phyloP scores from a whole-genome alignment of 2,888 invertebrate genomes.

The Drosophila anceps region DNA sequence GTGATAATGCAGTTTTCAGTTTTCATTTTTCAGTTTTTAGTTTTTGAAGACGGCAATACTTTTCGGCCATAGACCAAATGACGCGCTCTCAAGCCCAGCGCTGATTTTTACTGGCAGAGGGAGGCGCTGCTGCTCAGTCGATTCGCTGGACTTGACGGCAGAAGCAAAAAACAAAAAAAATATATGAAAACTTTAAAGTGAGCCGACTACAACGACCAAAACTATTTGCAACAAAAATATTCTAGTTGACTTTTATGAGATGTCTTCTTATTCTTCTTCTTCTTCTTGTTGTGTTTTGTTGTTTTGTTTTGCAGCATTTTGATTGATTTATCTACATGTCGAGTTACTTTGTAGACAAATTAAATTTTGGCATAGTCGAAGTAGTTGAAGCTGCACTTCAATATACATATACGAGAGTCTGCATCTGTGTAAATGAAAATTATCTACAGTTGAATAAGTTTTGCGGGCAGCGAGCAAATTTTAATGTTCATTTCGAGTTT shows the following conservation, averaged over 20 bases:
- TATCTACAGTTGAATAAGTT: constrained; percentile 82
- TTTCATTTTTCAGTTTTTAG: constrained; percentile 8
- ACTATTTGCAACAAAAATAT: constrained; percentile 32
- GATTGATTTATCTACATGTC: constrained; percentile 75
- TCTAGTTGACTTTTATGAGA: constrained; percentile 52
- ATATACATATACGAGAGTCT: constrained; percentile 4
- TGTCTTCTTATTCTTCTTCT: constrained; percentile 6
- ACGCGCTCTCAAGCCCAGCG: constrained; percentile 42
- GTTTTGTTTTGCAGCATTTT: constrained; percentile 54
- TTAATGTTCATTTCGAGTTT: constrained; percentile 71
- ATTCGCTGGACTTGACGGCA: constrained; percentile 54
- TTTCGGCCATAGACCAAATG: constrained; percentile 59
- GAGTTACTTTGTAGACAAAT: constrained; percentile 77
- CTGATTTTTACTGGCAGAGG: constrained; percentile 13
- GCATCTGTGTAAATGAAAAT: constrained; percentile 66
- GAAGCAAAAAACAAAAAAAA: constrained; percentile 3
- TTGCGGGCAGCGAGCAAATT: constrained; percentile 70
- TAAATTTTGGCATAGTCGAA: constrained; percentile 63
- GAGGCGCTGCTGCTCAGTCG: constrained; percentile 35
- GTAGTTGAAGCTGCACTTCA: constrained; percentile 38
- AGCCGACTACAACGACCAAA: constrained; percentile 55
- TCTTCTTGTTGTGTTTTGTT: too few relatives aligned
- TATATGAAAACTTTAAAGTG: constrained; percentile 60
- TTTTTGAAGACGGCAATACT: constrained; percentile 33
- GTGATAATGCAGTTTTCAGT: constrained; percentile 76